Percentiles rank a stretch among this genome's conserved stretches.
These are phyloP conservation scores for Zosterops pallidus DNA, from an alignment of 2,113 vertebrate species.

Conservation along the genomic window DNA sequence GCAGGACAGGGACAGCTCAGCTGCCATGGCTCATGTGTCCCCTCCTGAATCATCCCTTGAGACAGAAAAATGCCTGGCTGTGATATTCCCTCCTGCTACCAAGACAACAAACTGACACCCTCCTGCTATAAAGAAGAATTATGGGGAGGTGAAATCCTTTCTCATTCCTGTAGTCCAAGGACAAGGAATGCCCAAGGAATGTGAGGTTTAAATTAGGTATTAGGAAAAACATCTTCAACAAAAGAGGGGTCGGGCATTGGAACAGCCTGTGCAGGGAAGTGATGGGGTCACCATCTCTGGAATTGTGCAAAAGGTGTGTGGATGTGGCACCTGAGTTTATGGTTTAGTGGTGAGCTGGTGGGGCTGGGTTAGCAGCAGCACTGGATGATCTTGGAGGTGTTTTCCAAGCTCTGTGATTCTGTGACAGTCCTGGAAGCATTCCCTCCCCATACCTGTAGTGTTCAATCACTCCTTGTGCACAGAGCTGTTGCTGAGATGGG, in stretches of 20 bases:
- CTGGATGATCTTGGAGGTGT: not conserved
- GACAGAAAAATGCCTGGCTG: not conserved
- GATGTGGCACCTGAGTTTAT: not conserved
- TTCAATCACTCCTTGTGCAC: not conserved
- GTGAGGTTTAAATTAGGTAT: not conserved
- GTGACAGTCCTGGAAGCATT: not conserved
- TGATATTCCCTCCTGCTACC: not conserved
- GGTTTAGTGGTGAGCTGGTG: not conserved
- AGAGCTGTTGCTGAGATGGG: not conserved
- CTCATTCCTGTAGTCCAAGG: not conserved
- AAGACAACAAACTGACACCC: not conserved
- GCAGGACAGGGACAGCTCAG: not conserved
- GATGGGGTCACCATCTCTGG: not conserved
- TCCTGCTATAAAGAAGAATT: not conserved
- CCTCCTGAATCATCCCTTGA: not conserved
- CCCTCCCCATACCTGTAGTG: not conserved
- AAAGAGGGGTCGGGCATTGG: accelerated
- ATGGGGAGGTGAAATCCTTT: not conserved
- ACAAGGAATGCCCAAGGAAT: not conserved
- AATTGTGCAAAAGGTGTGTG: not conserved
- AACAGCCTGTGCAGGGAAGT: not conserved
- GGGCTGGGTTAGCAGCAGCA: not conserved
- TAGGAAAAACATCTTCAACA: accelerated
- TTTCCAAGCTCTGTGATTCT: not conserved
- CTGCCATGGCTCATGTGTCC: accelerated